Evolutionary conservation across 2,113 vertebrate species (phyloP).

Genomic region (Corythoichthys intestinalis): DNA sequence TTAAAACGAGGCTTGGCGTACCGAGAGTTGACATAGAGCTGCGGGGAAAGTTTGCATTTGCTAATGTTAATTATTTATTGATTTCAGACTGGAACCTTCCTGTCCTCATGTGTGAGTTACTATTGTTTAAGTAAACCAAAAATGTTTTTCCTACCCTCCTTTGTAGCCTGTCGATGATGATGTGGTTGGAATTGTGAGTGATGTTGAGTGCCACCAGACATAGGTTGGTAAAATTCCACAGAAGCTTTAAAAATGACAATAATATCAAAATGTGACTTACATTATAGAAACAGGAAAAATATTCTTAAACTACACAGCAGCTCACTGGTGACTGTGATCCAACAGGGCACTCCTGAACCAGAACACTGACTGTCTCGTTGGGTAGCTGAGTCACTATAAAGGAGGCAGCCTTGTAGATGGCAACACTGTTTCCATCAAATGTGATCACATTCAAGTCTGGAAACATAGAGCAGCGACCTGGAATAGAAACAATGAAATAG

Average conservation of each 20-base stretch:
- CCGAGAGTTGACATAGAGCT: conserved; percentile 86
- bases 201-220: conserved; percentile 85
- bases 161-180: conserved; percentile 83
- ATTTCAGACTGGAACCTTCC: not conserved
- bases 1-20: conserved; percentile 84
- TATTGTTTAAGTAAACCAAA: conserved; percentile 2
- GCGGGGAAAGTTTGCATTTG: not conserved
- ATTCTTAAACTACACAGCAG: not conserved
- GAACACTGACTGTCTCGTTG: conserved; percentile 82
- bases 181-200: conserved; percentile 80
- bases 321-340: conserved; percentile 67
- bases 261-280: not conserved
- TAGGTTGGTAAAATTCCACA: conserved; percentile 81
- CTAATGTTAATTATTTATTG: not conserved
- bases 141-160: conserved; percentile 74
- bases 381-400: conserved; percentile 81
- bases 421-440: conserved; percentile 84
- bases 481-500: conserved; percentile 1
- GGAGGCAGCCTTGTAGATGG: conserved; percentile 87
- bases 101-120: no score
- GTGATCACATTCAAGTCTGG: conserved; percentile 91
- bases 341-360: conserved; percentile 81
- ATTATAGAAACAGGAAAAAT: not conserved
- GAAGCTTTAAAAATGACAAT: conserved; percentile 42
- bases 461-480: conserved; percentile 93